phyloP scores from a whole-genome alignment of 2,113 vertebrate species.

The Polyodon spathula region DNA sequence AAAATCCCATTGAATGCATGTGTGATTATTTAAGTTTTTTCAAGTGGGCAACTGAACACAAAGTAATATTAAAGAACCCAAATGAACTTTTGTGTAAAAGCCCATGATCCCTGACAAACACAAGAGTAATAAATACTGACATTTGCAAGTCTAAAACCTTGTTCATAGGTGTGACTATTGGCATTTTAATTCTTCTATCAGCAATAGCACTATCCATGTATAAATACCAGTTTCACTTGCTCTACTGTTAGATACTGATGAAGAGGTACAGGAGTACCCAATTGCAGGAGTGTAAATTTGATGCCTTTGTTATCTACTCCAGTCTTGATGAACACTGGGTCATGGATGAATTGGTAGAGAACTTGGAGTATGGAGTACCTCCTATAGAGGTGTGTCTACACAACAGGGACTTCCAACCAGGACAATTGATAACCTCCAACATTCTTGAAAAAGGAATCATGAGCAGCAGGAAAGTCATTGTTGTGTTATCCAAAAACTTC shows the following conservation, averaged over 20 bases:
- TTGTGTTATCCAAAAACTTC: neutral
- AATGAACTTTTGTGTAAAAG: constrained; percentile 16
- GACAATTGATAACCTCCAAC: constrained; percentile 28
- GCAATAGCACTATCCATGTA: constrained; percentile 11
- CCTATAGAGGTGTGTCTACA: constrained; percentile 29
- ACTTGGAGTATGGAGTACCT: constrained; percentile 23
- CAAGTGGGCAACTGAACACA: constrained; percentile 15
- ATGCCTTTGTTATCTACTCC: constrained; percentile 32
- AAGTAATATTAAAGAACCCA: constrained; percentile 8
- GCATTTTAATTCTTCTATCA: neutral
- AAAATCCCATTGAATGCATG: constrained; percentile 25
- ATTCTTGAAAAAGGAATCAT: constrained; percentile 32
- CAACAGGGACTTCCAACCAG: constrained; percentile 24
- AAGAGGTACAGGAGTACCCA: constrained; percentile 18
- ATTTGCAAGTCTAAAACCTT: constrained; percentile 16
- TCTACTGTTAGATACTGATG: constrained; percentile 19
- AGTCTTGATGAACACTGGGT: constrained; percentile 30
- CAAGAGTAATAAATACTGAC: constrained; percentile 19
- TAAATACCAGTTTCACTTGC: constrained; percentile 23
- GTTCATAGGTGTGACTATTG: neutral
- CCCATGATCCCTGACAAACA: neutral
- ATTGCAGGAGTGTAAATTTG: constrained; percentile 20
- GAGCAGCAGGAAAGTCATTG: neutral
- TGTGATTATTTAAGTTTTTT: constrained; percentile 20
- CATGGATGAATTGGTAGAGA: constrained; percentile 27